Percentiles rank a stretch among this genome's conserved stretches.
Conservation (phyloP, 2,888 invertebrate genomes). For the Heliconius ethilla region DNA sequence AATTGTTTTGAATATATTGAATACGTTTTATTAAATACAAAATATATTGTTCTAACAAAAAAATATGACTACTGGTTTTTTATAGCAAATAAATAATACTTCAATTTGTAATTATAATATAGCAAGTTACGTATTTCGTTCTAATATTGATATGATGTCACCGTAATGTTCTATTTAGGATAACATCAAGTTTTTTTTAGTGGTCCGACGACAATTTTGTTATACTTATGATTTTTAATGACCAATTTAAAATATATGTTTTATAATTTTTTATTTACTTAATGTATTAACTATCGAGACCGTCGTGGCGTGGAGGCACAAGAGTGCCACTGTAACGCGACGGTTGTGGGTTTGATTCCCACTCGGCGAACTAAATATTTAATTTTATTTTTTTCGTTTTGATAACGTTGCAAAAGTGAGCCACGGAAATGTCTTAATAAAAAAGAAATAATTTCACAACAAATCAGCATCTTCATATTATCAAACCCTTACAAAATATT, state of each 20-base stretch:
- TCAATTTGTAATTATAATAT: conserved; percentile 14
- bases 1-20: no score
- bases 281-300: background rate
- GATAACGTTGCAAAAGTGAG: no score
- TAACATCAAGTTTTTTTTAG: background rate
- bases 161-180: background rate
- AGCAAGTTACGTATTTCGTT: background rate
- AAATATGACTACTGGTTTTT: background rate
- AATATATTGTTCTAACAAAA: no score
- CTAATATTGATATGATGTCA: conserved; percentile 13
- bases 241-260: background rate
- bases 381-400: no score
- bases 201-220: background rate
- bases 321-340: no score
- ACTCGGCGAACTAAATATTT: no score
- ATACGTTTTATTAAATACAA: no score
- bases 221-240: background rate
- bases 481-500: background rate
- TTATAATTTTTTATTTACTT: background rate
- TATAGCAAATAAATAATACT: background rate
- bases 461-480: background rate
- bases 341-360: no score
- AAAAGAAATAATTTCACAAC: background rate
- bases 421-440: background rate
- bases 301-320: no score